A percentile compares a stretch with the other conserved stretches of the same genome.
Conservation (phyloP, 2,113 vertebrate genomes). For the Casuarius casuarius region DNA sequence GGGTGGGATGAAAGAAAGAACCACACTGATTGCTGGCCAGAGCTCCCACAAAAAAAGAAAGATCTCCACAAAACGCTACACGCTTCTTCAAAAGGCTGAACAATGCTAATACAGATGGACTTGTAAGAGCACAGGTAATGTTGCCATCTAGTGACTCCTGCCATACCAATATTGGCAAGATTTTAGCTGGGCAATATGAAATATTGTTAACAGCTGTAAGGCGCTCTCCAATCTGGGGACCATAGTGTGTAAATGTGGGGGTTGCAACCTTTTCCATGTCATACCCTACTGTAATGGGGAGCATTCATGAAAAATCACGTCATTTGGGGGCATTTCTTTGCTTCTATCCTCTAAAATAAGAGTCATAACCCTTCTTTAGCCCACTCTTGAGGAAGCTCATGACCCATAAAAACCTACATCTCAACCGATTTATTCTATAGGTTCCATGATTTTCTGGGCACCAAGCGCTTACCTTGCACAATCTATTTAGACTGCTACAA, state of each 20-base stretch:
- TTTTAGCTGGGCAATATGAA: background rate
- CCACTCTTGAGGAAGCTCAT: background rate
- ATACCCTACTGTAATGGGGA: background rate
- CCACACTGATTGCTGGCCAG: background rate
- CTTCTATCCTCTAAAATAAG: background rate
- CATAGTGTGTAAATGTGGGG: background rate
- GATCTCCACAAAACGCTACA: background rate
- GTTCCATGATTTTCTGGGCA: background rate
- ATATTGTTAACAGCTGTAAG: background rate
- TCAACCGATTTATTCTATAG: background rate
- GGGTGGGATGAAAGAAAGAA: background rate
- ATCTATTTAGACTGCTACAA: background rate
- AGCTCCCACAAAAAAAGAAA: background rate
- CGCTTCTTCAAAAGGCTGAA: background rate
- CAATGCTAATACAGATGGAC: background rate
- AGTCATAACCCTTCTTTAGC: background rate
- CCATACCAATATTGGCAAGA: background rate
- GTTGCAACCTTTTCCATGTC: background rate
- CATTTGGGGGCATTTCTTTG: background rate
- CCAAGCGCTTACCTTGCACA: background rate
- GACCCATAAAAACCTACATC: background rate
- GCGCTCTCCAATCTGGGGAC: background rate
- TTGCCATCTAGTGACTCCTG: conserved; percentile 63
- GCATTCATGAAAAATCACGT: background rate
- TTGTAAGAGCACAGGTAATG: conserved; percentile 48